Conservation (phyloP, 2,797 vertebrate species). For the Tamandua tetradactyla region DNA sequence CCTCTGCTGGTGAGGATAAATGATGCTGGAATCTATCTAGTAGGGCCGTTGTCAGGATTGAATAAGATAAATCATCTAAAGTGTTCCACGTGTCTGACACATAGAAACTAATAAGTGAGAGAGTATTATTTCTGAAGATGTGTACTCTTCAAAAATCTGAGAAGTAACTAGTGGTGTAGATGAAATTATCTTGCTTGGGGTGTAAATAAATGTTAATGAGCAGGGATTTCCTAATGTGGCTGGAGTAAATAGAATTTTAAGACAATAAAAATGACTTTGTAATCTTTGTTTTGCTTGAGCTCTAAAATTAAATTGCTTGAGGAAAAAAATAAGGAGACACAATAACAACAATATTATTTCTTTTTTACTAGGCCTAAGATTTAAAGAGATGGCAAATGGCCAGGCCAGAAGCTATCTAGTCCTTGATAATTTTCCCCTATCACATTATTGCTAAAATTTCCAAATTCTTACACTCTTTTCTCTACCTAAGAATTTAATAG, state of each 20-base stretch:
- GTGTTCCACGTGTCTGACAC: background rate
- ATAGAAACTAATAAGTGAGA: background rate
- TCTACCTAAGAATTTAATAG: background rate
- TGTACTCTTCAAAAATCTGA: background rate
- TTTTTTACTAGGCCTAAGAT: background rate
- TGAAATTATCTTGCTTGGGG: background rate
- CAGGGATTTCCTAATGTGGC: background rate
- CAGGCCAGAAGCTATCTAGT: background rate
- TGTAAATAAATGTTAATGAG: background rate
- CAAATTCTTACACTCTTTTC: background rate
- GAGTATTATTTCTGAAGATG: slow-evolving; percentile 35
- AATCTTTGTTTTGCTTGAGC: background rate
- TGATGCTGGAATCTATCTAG: background rate
- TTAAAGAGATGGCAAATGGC: background rate
- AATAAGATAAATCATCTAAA: background rate
- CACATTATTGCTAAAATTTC: background rate
- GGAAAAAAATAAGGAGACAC: background rate
- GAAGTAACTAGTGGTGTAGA: background rate
- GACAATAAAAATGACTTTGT: background rate
- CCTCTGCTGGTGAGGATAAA: background rate
- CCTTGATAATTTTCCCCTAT: background rate
- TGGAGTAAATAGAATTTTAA: slow-evolving; percentile 41
- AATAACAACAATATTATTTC: background rate
- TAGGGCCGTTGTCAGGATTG: background rate
- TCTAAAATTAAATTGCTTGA: background rate